Percentiles rank a stretch among this genome's conserved stretches.
Conservation (phyloP, 2,888 invertebrate genomes). For the Troides helena region DNA sequence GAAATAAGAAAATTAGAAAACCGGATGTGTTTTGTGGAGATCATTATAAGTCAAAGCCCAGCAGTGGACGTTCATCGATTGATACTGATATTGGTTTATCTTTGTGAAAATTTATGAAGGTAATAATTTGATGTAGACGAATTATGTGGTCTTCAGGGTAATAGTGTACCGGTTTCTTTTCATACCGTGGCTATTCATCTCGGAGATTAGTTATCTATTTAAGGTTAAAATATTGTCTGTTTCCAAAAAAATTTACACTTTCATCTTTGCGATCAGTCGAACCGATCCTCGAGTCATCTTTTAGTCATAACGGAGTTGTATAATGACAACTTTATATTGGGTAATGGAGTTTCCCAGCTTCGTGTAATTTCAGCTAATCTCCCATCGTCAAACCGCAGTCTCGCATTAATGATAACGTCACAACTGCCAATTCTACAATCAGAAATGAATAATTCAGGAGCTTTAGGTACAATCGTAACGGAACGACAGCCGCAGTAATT, state of each 20-base stretch:
- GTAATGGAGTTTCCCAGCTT: slow-evolving; percentile 1
- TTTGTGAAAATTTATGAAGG: too few species aligned
- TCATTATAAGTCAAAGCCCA: too few species aligned
- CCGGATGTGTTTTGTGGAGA: too few species aligned
- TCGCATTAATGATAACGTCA: slow-evolving; percentile 9
- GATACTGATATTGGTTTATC: too few species aligned
- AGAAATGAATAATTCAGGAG: slow-evolving; percentile 23
- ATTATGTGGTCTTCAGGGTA: too few species aligned
- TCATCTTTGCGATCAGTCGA: background rate
- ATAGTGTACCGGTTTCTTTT: too few species aligned
- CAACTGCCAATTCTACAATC: slow-evolving; percentile 11
- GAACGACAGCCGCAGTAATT: slow-evolving; percentile 13
- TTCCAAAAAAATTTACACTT: background rate
- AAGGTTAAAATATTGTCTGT: too few species aligned
- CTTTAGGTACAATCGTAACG: slow-evolving; percentile 15
- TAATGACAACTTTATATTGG: background rate
- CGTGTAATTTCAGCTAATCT: slow-evolving; percentile 9
- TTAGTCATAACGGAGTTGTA: background rate
- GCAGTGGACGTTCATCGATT: too few species aligned
- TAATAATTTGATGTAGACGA: too few species aligned
- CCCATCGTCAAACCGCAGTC: slow-evolving; percentile 3
- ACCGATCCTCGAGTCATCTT: background rate
- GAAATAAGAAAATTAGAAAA: too few species aligned
- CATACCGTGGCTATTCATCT: too few species aligned
- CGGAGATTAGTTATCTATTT: too few species aligned